Evolutionary conservation across 2,888 invertebrate genomes (phyloP), one percentile per base, ranked within the genome.

Genomic region (Nymphalis polychloros): DNA sequence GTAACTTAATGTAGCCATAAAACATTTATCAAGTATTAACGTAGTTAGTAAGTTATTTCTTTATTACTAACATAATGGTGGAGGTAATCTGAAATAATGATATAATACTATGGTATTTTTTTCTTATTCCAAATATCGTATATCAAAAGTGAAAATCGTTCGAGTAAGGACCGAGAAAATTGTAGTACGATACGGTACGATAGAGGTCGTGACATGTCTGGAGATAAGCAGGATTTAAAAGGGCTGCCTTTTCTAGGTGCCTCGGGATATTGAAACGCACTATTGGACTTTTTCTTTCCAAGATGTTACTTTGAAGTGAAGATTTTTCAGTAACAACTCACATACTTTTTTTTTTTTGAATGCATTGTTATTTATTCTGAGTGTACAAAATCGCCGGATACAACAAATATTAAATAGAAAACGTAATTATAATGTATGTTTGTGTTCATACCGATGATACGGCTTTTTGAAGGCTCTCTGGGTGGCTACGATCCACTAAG

Each of bases 141-240:
- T 41, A 59, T 67, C 59, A 50, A 49, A 50, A 41, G 59, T 55
- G 65, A 70, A 59, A 46, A 53, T 49, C 63, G 57, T 67, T 70
- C 68, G 65, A 71, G 75, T 71, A 68, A 57, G 55, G 55, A 61
- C 61, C 35, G 41, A 41, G 57, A 57, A 41, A 19, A n/a, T 19
- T 61, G 73, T 68, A 71, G 53, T 72, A 62, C 74, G 70, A 74
- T 63, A 62, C 41, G 13, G 41, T 41, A 41, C 41, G 41, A 41
- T 41, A 41, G 65, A 73, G 76, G 76, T 80, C 80, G 80, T 79
- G 84, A 83, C 85, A 72, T 74, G 78, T 75, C 77, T 69, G 59
- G 73, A 82, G 85, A 85, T 57, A 57, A 57, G 57, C 19, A 41
- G 57, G 57, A 57, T 35, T 57, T 57, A 57, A 57, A 57, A 41